Base-by-base conservation (phyloP, 2,888 invertebrate species). In the Cyaniris semiargus region DNA sequence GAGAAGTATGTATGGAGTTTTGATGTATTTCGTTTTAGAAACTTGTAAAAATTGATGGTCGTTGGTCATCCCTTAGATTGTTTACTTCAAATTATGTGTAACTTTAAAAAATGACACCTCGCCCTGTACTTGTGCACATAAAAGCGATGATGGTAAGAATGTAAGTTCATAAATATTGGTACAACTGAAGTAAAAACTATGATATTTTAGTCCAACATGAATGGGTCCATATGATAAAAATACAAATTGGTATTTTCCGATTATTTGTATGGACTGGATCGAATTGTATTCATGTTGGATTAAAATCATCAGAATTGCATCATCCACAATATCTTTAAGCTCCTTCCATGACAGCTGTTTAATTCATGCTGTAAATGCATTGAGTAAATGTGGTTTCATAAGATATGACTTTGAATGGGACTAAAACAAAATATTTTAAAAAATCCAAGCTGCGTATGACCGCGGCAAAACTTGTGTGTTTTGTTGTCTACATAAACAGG, bases 21-120 rank as follows among this genome's bases (percentile, higher is more conserved):
- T 71, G 71, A 38, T 71, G 71, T 74, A 27, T 53, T 44, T 48
- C 23, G 53, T 74, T 53, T 27, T 23, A 74, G 74, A 27, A 66
- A 66, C 66, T 18, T 66, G 66, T 66, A 31, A 31, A 60, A 31
- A 66, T 27, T 27, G 13, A 66, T 31, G 31, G 27, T 66, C 27
- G 15, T 21, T 18, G 66, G 27, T 66, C 27, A 31, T 21, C 66
- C 27, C 10, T 66, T 27, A 27, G 66, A 27, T 15, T 15, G 66
- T 15, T 66, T 23, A 66, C 10, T 15, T 66, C 6, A 66, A 66
- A 66, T 66, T 66, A 31, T 66, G 15, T 27, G 66, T 66, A 66
- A 66, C 1, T 66, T 27, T 60, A 21, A 60, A 23, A 66, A 5
- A 15, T 18, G 66, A 27, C 53, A 53, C 53, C 60, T 6, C 66